Evolutionary conservation across 2,797 vertebrate species (phyloP), one percentile per base, ranked within the genome.

Genomic region (Catharus ustulatus): DNA sequence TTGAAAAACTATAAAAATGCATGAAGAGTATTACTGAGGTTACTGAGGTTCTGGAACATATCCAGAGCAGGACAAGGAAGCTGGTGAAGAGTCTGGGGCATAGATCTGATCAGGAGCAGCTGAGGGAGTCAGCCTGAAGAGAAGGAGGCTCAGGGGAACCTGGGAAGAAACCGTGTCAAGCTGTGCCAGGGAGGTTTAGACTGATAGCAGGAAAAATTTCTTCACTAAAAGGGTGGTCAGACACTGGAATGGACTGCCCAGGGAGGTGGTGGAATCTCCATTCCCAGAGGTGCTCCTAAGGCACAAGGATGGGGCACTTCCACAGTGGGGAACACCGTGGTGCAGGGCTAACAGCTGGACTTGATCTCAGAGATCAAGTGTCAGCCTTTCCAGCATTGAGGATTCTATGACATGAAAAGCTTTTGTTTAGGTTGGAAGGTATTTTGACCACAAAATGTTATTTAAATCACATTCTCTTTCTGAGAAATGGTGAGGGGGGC

Each of bases 301-400:
- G 15, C 29, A 49, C 38, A 3, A 1, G 24, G 43, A 58, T 13
- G 16, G 13, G 57, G 43, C 49, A 45, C 23, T 15, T 9, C 36
- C 10, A 30, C 2, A 38, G 17, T 1, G 20, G 17, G 22, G 57
- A 71, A 76, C 49, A 51, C 7, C 0, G 0, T 2, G 24, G 57
- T 45, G n/a, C 43, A 63, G 49, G 20, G 5, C 64, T 20, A 51
- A 30, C 12, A n/a, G 36, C 23, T 15, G 57, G 71, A 69, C 43
- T 38, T 43, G 5, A 51, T 13, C 38, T 51, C 15, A 30, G 51
- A 71, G 20, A 76, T 45, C 45, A 38, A 43, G 38, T 0, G 1
- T n/a, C 64, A 38, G 15, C 72, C n/a, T 30, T 57, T 26, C 57
- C 57, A 89, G 6, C 17, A 52, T 14, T 13, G 30, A 46, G 38